Conservation (phyloP, 2,113 vertebrate genomes). For the Climacteris rufus region DNA sequence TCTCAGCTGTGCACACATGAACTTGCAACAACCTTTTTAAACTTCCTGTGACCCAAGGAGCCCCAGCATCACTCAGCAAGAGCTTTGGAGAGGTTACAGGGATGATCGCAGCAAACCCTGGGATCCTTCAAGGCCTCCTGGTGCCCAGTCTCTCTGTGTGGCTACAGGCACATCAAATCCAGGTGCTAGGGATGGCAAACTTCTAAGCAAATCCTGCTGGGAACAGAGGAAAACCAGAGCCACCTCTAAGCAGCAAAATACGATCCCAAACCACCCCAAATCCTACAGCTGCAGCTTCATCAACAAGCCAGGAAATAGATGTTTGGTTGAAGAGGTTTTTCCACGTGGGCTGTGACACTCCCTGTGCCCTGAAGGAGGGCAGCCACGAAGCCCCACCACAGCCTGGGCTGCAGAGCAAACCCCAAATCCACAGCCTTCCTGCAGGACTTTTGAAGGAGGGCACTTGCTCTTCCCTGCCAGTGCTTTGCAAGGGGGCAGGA, state of each 20-base stretch:
- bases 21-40: background rate
- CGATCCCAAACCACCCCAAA: fast-evolving
- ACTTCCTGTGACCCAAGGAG: background rate
- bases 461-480: too few relatives aligned
- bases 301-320: background rate
- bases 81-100: too few relatives aligned
- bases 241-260: background rate
- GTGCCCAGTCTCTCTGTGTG: too few relatives aligned
- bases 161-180: background rate
- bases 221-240: background rate
- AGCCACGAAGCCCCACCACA: background rate
- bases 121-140: background rate
- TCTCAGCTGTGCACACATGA: background rate
- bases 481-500: fast-evolving
- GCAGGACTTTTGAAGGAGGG: background rate
- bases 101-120: fast-evolving
- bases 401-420: background rate
- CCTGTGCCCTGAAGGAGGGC: background rate
- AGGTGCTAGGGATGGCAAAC: background rate
- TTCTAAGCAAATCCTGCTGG: background rate
- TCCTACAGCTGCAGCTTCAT: background rate
- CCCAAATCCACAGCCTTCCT: background rate
- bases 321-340: background rate
- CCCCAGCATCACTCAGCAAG: background rate
- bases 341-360: background rate